These are phyloP conservation scores for Bimastos eiseni DNA, from an alignment of 2,888 invertebrate genomes.

Conservation along the genomic window DNA sequence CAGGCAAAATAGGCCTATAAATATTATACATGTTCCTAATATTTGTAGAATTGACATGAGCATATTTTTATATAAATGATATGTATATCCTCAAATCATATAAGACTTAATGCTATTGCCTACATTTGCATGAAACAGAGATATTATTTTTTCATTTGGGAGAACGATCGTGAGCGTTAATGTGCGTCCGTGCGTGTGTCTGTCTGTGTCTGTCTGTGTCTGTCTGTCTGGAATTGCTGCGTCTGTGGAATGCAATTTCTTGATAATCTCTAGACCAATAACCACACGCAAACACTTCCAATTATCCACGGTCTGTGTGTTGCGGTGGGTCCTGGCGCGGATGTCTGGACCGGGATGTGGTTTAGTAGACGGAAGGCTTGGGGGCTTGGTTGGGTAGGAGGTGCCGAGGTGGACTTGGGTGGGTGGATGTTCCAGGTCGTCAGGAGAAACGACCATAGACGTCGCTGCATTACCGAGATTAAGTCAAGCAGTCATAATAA, in stretches of 20 bases:
- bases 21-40: too few species aligned
- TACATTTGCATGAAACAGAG: too few species aligned
- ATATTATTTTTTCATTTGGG: not conserved
- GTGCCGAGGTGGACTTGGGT: too few species aligned
- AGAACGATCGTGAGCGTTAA: not conserved
- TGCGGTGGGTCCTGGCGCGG: not conserved
- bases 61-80: too few species aligned
- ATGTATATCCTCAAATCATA: too few species aligned
- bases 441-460: not conserved
- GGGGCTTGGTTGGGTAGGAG: too few species aligned
- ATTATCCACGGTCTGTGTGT: not conserved
- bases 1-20: too few species aligned
- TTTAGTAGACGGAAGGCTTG: too few species aligned
- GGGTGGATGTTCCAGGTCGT: too few species aligned
- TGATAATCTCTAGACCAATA: not conserved
- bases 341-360: too few species aligned
- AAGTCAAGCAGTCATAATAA: not conserved
- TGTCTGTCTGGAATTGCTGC: not conserved
- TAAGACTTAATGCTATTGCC: too few species aligned
- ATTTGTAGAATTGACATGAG: too few species aligned
- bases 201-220: not conserved
- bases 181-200: not conserved
- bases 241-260: not conserved
- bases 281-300: not conserved
- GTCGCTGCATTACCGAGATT: not conserved